These are phyloP conservation scores for Danaus chrysippus DNA, from an alignment of 2,888 invertebrate species.

Conservation along the genomic window DNA sequence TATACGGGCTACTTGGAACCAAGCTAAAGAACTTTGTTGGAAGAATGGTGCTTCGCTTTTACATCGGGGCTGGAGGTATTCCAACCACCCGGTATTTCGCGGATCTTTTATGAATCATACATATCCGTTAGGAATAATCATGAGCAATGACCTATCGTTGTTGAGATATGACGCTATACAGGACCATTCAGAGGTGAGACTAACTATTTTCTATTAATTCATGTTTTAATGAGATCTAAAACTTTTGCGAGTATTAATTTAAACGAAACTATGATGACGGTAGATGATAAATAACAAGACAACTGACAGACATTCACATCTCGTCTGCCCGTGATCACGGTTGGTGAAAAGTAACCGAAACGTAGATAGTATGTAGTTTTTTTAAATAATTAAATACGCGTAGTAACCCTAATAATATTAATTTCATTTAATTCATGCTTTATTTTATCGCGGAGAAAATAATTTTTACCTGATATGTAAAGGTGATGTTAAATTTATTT, in stretches of 20 bases:
- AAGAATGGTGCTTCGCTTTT: slow-evolving; percentile 52
- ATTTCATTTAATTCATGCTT: no score
- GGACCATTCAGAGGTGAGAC: slow-evolving; percentile 42
- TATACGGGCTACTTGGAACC: slow-evolving; percentile 63
- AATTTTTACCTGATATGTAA: neutral
- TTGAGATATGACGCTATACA: slow-evolving; percentile 44
- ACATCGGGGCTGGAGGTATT: slow-evolving; percentile 65
- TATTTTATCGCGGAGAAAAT: neutral
- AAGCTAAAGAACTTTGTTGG: slow-evolving; percentile 53
- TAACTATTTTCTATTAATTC: neutral
- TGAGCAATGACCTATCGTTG: slow-evolving; percentile 40
- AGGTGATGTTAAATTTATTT: no score
- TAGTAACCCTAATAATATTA: no score
- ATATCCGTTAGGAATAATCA: slow-evolving; percentile 56
- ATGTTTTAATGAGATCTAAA: no score
- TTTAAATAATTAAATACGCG: no score
- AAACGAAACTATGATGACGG: no score
- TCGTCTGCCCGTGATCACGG: no score
- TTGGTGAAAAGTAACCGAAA: no score
- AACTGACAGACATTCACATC: no score
- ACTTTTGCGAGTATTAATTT: no score
- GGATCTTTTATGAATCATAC: slow-evolving; percentile 36
- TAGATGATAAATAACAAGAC: no score
- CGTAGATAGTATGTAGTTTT: no score
- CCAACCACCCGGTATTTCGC: slow-evolving; percentile 50